These are phyloP conservation scores for Pyrocephalus nanus DNA, from an alignment of 2,797 vertebrate genomes.

Conservation along the genomic window DNA sequence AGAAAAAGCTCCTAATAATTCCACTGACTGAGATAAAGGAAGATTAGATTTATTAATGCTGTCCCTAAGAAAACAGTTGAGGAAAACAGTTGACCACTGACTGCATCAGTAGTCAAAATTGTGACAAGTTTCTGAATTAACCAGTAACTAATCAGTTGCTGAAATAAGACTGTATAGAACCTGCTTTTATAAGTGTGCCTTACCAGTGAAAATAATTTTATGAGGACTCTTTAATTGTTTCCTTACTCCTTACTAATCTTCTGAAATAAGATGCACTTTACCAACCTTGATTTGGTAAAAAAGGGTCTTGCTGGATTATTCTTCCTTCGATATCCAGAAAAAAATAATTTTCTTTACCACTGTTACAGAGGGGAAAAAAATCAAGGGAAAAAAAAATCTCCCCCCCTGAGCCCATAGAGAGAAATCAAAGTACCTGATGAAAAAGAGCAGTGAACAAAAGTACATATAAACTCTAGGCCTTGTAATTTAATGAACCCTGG, in stretches of 20 bases:
- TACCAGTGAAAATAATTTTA: neutral
- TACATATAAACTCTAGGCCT: neutral
- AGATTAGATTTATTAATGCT: neutral
- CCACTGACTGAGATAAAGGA: neutral
- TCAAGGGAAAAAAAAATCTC: rapidly evolving
- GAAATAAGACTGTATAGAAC: neutral
- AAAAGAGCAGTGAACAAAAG: neutral
- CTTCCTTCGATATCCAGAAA: neutral
- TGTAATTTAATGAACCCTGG: neutral
- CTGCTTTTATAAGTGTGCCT: neutral
- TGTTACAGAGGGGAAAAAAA: neutral
- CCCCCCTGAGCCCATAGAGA: neutral
- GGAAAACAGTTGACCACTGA: neutral
- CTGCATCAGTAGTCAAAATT: neutral
- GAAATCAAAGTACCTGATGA: neutral
- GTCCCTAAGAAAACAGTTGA: neutral
- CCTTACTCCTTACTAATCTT: neutral
- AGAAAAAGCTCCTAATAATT: neutral
- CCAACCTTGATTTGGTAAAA: neutral
- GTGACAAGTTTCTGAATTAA: neutral
- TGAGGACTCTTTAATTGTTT: neutral
- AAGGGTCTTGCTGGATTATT: neutral
- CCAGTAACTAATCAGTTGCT: neutral
- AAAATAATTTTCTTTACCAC: neutral
- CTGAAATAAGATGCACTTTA: neutral